Percentiles rank a stretch among this genome's conserved stretches.
These are phyloP conservation scores for Callyntrura guangdongensis DNA, from an alignment of 2,888 invertebrate species.

Conservation along the genomic window DNA sequence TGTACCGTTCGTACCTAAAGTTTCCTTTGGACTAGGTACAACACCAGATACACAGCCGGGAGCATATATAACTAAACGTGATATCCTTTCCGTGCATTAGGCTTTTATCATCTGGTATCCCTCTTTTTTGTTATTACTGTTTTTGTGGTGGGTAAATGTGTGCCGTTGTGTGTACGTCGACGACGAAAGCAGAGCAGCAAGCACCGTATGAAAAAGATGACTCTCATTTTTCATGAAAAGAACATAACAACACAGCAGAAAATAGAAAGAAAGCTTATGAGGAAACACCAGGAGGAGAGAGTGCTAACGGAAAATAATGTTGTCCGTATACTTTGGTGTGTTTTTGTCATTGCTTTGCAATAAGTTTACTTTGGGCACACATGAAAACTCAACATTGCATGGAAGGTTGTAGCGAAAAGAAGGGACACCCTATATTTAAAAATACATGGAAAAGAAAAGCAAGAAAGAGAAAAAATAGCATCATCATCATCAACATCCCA, in stretches of 20 bases:
- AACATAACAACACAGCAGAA: background rate
- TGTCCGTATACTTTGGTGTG: too few species aligned
- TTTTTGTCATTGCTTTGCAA: conserved; percentile 1
- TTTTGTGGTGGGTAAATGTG: background rate
- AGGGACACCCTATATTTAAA: background rate
- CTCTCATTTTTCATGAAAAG: conserved; percentile 11
- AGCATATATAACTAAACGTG: background rate
- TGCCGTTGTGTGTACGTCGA: background rate
- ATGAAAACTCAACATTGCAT: background rate
- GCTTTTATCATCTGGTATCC: conserved; percentile 29
- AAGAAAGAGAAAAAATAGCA: background rate
- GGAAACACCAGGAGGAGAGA: background rate
- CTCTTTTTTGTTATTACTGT: background rate
- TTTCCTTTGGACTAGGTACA: background rate
- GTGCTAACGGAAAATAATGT: too few species aligned
- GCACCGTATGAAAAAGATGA: too few species aligned
- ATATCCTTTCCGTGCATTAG: conserved; percentile 25
- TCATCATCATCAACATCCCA: too few species aligned
- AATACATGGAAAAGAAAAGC: conserved; percentile 4
- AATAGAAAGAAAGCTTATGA: background rate
- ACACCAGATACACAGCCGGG: background rate
- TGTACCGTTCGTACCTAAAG: background rate
- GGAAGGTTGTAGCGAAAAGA: background rate
- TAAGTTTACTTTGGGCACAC: background rate
- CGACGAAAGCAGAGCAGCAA: too few species aligned